These are phyloP conservation scores for Chaunax sp. DNA, from an alignment of 2,797 vertebrate species.

Conservation along the genomic window DNA sequence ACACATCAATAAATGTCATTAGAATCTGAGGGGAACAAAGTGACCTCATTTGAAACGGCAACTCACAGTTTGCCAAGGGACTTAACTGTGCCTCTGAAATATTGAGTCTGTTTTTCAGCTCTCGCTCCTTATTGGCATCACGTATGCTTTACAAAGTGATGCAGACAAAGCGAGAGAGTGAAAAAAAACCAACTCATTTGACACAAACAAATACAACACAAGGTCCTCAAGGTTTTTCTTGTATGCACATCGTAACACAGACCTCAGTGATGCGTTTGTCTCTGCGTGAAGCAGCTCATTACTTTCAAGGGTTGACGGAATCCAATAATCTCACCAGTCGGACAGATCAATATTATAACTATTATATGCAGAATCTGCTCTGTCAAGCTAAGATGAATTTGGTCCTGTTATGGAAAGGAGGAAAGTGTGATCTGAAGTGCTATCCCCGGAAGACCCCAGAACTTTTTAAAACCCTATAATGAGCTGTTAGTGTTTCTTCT, in stretches of 20 bases:
- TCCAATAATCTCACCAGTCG: constrained; percentile 25
- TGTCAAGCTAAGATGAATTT: constrained; percentile 33
- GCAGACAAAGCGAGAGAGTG: constrained; percentile 20
- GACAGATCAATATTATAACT: constrained; percentile 37
- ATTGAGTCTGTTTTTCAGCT: constrained; percentile 15
- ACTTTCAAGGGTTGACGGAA: constrained; percentile 48
- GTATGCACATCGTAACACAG: constrained; percentile 37
- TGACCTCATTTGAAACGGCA: constrained; percentile 73
- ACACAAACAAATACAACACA: constrained; percentile 48
- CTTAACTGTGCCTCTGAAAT: constrained; percentile 30
- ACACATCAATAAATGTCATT: constrained; percentile 79
- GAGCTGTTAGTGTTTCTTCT: constrained; percentile 20
- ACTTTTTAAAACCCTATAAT: constrained; percentile 39
- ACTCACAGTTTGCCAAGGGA: constrained; percentile 45
- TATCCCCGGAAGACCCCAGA: constrained; percentile 13
- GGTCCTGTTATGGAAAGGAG: neutral
- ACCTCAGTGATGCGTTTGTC: constrained; percentile 29
- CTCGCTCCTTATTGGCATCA: neutral
- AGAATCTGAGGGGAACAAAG: constrained; percentile 59
- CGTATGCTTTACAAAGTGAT: constrained; percentile 20
- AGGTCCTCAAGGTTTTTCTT: constrained; percentile 27
- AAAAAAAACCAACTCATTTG: constrained; percentile 14
- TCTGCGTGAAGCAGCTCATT: constrained; percentile 56
- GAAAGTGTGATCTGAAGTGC: constrained; percentile 11
- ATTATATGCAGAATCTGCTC: constrained; percentile 34